Evolutionary conservation across 2,888 invertebrate genomes (phyloP), one percentile per base, ranked within the genome.

Genomic region (Tetragnatha montana): DNA sequence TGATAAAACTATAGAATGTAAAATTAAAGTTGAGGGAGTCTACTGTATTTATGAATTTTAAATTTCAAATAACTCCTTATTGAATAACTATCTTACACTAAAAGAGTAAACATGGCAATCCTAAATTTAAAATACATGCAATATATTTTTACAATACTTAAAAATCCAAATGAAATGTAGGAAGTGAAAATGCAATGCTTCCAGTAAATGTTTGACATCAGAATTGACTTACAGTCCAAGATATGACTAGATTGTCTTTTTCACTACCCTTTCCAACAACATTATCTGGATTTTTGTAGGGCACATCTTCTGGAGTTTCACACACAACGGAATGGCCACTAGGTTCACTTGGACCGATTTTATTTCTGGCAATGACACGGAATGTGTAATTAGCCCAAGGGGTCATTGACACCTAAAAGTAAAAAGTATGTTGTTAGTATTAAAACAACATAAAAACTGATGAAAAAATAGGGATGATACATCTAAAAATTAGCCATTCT

Each of bases 211-310:
- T 4, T 7, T 69, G 19, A 69, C 8, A n/a, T 69, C 19, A 69
- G 19, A 69, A 69, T 69, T 35, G 4, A 91, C 93, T 92, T 91
- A 94, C 94, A 91, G 94, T 93, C 94, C 94, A 94, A 80, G 93
- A 92, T 60, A 94, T 93, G 81, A 94, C 93, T 71, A 94, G 92
- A 82, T 93, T 93, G 68, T 93, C 93, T 4, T 93, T 93, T 79
- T 93, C 92, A 35, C 93, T 92, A 80, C 94, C 93, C 75, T 93
- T 92, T 0, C 93, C 93, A 14, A 92, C 91, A 7, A 94, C 94
- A 71, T 93, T 92, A 6, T 92, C 91, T 3, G 94, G 94, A 91
- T 94, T 93, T 69, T 92, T 92, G 81, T 93, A 93, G 8, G 94
- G 94, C 8, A 92, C 91, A 68, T 92, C 92, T 50, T 93, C 92